Conservation (phyloP, 2,797 vertebrate genomes). For the Acanthopagrus latus region DNA sequence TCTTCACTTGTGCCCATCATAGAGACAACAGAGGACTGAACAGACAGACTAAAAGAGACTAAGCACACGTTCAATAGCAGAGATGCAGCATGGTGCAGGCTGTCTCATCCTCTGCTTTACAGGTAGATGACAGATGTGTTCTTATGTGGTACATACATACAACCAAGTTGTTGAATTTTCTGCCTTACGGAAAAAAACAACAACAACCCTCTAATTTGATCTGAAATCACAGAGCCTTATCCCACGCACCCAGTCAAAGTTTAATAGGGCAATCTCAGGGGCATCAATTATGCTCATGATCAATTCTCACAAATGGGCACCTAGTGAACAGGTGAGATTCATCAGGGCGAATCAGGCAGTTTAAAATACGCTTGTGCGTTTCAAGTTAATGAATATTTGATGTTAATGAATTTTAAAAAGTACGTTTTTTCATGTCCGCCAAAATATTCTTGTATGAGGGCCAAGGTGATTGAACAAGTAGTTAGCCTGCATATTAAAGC, state of each 20-base stretch:
- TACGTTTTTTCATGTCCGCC: too few relatives aligned
- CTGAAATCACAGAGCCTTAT: background rate
- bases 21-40: background rate
- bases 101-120: background rate
- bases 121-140: background rate
- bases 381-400: too few relatives aligned
- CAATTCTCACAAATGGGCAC: background rate
- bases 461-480: background rate
- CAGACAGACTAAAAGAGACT: background rate
- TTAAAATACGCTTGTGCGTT: background rate
- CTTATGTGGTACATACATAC: background rate
- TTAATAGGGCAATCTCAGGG: too few relatives aligned
- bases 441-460: background rate
- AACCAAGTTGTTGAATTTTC: background rate
- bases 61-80: background rate
- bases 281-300: background rate
- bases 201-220: background rate
- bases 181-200: background rate
- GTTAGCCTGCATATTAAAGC: background rate
- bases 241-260: background rate
- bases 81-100: background rate
- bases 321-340: background rate
- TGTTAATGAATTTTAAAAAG: too few relatives aligned
- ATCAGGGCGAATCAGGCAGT: background rate
- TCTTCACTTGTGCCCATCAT: background rate